Evolutionary conservation across 2,888 invertebrate species (phyloP), one percentile per base, ranked within the genome.

Genomic region (Metopia argyrocephala): DNA sequence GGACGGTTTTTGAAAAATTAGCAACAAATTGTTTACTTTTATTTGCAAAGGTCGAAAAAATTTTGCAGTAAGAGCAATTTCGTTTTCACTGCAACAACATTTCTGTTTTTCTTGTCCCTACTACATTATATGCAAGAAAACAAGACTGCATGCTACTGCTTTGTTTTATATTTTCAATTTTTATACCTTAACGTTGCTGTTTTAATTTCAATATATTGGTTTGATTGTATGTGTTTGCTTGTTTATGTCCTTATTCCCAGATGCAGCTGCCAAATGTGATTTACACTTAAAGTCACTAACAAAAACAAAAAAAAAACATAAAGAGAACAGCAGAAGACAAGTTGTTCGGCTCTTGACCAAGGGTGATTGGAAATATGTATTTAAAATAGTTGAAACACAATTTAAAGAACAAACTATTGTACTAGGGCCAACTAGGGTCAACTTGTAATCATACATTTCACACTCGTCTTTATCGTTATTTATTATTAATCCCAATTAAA

Each of bases 71-170:
- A 23, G 54, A 45, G 27, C n/a, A n/a, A n/a, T n/a, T n/a, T n/a
- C n/a, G n/a, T n/a, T n/a, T n/a, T n/a, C n/a, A n/a, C n/a, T n/a
- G n/a, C n/a, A n/a, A n/a, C n/a, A n/a, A n/a, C 12, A n/a, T 23
- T 56, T 54, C 38, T 15, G 31, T 45, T 27, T 28, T 45, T 28
- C 25, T 25, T 48, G 25, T 15, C 48, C n/a, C 3, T 12, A 15
- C 1, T 3, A 38, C 15, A 3, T 38, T 3, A 12, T 38, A 38
- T 38, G 5, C 15, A 38, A 7, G 18, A 25, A 50, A 52, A 50
- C 18, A 27, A 31, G 45, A 21, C 27, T 45, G 45, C 50, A 79
- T 75, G 79, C 79, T 74, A 79, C 79, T 74, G 74, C 64, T 74
- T 61, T 66, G 31, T 23, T 62, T 38, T 62, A 18, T 28, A 12